Percentiles rank a stretch among this genome's conserved stretches.
Conservation (phyloP, 2,113 vertebrate species). For the Ammodramus savannarum region DNA sequence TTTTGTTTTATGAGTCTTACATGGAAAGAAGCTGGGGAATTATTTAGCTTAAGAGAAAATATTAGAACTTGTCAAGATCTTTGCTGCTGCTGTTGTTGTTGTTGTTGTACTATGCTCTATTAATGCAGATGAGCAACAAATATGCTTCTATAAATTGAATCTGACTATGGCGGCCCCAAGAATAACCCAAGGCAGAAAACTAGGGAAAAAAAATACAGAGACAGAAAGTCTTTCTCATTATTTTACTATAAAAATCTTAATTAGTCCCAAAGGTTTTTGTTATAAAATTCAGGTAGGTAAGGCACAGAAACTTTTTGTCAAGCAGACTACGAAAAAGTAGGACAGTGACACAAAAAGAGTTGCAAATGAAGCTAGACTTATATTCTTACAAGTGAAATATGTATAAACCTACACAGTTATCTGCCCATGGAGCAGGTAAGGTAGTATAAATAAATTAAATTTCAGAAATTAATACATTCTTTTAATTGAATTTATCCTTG, state of each 20-base stretch:
- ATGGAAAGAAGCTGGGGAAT: constrained; percentile 2
- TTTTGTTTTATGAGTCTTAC: constrained; percentile 31
- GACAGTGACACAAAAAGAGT: constrained; percentile 60
- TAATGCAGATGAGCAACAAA: constrained; percentile 67
- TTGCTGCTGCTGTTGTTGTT: constrained; percentile 31
- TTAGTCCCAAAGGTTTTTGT: constrained; percentile 75
- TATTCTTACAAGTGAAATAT: constrained; percentile 52
- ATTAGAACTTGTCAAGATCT: constrained; percentile 56
- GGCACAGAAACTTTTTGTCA: constrained; percentile 63
- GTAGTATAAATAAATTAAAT: constrained; percentile 56
- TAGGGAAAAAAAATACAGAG: neutral
- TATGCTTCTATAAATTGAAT: constrained; percentile 64
- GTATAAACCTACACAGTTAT: constrained; percentile 55
- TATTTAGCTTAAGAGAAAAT: constrained; percentile 66
- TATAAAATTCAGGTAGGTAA: constrained; percentile 68
- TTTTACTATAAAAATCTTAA: constrained; percentile 77
- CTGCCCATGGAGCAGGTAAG: constrained; percentile 37
- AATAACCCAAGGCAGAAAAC: constrained; percentile 68
- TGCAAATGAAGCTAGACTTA: constrained; percentile 47
- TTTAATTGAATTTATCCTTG: constrained; percentile 73
- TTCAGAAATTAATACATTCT: constrained; percentile 56
- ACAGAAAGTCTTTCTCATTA: constrained; percentile 64
- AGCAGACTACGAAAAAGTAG: constrained; percentile 49
- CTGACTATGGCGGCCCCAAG: constrained; percentile 49
- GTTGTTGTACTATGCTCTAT: constrained; percentile 19